Conservation (phyloP, 2,113 vertebrate genomes). For the Chascanopsetta lugubris region DNA sequence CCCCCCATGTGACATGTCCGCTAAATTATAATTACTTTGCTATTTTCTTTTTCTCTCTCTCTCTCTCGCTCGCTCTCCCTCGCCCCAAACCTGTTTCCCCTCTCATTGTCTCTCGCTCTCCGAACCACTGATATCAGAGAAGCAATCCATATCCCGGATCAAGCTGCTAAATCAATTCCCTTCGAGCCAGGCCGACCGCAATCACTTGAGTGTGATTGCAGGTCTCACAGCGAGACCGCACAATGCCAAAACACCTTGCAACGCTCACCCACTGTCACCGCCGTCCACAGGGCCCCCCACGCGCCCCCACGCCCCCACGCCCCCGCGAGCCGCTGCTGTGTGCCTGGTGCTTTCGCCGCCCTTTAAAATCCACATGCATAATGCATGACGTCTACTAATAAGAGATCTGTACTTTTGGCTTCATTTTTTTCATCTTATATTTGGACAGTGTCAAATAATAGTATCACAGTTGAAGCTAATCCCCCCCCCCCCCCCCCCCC, state of each 20-base stretch:
- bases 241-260: constrained; percentile 33
- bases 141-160: constrained; percentile 29
- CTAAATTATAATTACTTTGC: constrained; percentile 9
- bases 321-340: neutral
- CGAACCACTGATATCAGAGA: constrained; percentile 42
- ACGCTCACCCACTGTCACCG: constrained; percentile 26
- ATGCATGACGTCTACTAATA: constrained; percentile 41
- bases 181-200: constrained; percentile 49
- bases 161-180: constrained; percentile 58
- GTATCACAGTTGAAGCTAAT: constrained; percentile 50
- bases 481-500: too few relatives aligned
- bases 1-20: constrained; percentile 7
- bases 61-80: constrained; percentile 16
- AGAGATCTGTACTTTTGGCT: constrained; percentile 50
- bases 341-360: neutral
- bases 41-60: constrained; percentile 5
- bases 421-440: constrained; percentile 33
- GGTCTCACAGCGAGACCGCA: constrained; percentile 29
- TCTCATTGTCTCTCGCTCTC: constrained; percentile 16
- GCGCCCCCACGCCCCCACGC: constrained; percentile 11
- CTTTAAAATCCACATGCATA: constrained; percentile 23
- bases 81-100: constrained; percentile 7
- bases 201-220: constrained; percentile 56
- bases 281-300: constrained; percentile 14
- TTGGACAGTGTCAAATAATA: constrained; percentile 46